These are phyloP conservation scores for Diceros bicornis DNA, from an alignment of 2,797 vertebrate species.

Conservation along the genomic window DNA sequence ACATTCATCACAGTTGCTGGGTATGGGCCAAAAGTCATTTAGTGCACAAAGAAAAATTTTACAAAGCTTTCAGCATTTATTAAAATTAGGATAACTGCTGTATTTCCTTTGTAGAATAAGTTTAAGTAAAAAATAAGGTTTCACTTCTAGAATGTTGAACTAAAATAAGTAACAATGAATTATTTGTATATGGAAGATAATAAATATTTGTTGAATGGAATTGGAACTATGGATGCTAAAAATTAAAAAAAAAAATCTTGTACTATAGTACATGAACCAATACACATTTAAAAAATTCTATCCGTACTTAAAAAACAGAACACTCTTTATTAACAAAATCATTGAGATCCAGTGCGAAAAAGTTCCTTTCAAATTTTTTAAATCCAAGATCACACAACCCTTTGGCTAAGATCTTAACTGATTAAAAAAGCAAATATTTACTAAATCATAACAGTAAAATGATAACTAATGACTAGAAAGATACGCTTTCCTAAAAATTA, in stretches of 20 bases:
- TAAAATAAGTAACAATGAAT: slow-evolving; percentile 58
- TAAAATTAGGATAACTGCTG: slow-evolving; percentile 52
- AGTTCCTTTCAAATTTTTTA: slow-evolving; percentile 27
- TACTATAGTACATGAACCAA: not conserved
- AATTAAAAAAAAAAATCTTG: not conserved
- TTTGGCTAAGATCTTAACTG: not conserved
- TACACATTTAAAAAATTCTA: slow-evolving; percentile 6
- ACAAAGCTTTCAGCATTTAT: slow-evolving; percentile 61
- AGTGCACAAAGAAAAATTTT: not conserved
- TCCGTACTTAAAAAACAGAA: slow-evolving; percentile 17
- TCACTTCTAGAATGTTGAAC: slow-evolving; percentile 8
- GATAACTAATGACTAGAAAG: not conserved
- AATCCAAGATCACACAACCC: not conserved
- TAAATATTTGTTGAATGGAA: slow-evolving; percentile 68
- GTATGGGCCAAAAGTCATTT: slow-evolving; percentile 20
- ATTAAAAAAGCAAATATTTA: not conserved
- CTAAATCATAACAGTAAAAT: not conserved
- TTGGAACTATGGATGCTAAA: not conserved
- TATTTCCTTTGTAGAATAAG: slow-evolving; percentile 60
- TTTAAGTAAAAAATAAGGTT: slow-evolving; percentile 62
- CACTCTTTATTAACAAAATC: not conserved
- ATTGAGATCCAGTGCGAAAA: slow-evolving; percentile 25
- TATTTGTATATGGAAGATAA: slow-evolving; percentile 54
- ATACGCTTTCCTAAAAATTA: not conserved
- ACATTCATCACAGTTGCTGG: slow-evolving; percentile 20